phyloP scores from a whole-genome alignment of 2,888 invertebrate genomes.

The Pardosa pseudoannulata region DNA sequence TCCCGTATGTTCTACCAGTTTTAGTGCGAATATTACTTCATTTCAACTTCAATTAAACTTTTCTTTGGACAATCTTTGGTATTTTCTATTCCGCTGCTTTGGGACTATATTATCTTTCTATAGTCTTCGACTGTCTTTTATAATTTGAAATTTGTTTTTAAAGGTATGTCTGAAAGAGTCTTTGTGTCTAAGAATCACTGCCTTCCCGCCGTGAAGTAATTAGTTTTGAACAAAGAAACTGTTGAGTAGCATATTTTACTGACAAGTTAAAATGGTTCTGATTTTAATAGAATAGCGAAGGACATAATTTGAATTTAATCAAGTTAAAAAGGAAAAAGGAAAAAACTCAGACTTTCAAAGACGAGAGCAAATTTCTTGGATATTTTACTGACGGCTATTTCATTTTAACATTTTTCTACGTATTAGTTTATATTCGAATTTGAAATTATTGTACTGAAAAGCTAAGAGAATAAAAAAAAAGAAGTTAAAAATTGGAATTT shows the following conservation, averaged over 20 bases:
- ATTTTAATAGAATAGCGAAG: background rate
- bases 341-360: too few species aligned
- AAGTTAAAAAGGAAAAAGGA: background rate
- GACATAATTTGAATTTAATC: conserved; percentile 9
- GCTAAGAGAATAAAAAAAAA: too few species aligned
- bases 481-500: too few species aligned
- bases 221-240: background rate
- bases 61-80: background rate
- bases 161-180: background rate
- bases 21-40: background rate
- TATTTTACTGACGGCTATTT: too few species aligned
- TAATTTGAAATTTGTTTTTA: background rate
- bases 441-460: too few species aligned
- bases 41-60: background rate
- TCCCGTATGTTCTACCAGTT: background rate
- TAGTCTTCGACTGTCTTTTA: background rate
- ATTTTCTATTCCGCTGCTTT: background rate
- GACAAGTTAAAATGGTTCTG: background rate
- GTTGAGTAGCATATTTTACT: background rate
- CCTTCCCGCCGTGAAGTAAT: background rate
- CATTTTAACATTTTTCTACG: too few species aligned
- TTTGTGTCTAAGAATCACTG: background rate
- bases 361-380: too few species aligned
- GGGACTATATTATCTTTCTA: background rate
- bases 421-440: too few species aligned